These are phyloP conservation scores for Mus spicilegus DNA, from an alignment of 2,113 vertebrate species.

Conservation along the genomic window DNA sequence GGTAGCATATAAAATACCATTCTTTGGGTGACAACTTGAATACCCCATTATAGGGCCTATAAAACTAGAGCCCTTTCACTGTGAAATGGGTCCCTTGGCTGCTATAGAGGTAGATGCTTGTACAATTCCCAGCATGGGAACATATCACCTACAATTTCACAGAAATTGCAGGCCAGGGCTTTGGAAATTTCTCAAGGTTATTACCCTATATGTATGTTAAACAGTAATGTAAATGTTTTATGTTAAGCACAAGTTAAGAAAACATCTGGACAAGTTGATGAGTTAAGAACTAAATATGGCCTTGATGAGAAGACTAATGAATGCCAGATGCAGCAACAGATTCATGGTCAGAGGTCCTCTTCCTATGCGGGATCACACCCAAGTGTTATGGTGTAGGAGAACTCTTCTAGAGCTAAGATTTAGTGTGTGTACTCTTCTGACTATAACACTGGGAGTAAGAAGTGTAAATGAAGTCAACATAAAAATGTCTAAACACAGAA, in stretches of 20 bases:
- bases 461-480: neutral
- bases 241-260: conserved; percentile 39
- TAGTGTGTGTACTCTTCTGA: neutral
- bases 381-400: neutral
- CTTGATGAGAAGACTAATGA: conserved; percentile 53
- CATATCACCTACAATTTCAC: conserved; percentile 33
- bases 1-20: neutral
- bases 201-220: conserved; percentile 48
- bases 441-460: neutral
- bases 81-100: neutral
- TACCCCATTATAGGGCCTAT: neutral
- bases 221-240: conserved; percentile 55
- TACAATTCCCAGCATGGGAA: neutral
- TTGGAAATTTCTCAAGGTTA: conserved; percentile 67
- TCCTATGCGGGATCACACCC: neutral
- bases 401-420: neutral
- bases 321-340: conserved; percentile 23
- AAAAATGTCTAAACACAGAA: neutral
- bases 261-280: conserved; percentile 54
- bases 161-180: conserved; percentile 40
- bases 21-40: neutral
- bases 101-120: neutral
- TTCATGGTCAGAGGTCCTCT: neutral
- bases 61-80: neutral
- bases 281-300: neutral